A percentile compares a stretch with the other conserved stretches of the same genome.
Evolutionary conservation across 2,113 vertebrate species (phyloP).

Genomic region (Micromys minutus): DNA sequence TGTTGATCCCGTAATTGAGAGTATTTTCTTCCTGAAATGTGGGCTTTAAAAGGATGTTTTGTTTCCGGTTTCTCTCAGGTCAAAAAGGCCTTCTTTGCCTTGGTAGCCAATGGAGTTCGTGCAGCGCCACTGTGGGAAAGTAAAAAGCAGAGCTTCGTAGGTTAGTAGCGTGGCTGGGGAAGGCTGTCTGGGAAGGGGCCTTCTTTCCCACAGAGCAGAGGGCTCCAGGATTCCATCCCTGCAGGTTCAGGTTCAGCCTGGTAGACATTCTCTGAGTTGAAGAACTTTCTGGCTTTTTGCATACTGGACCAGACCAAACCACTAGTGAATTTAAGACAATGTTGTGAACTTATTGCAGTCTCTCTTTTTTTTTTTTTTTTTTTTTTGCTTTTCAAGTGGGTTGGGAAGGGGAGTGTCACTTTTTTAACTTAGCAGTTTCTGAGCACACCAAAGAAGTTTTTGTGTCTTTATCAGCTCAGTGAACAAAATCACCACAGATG

Average conservation of each 20-base stretch:
- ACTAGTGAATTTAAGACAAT: neutral
- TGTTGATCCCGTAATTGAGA: neutral
- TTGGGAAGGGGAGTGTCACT: too few species aligned
- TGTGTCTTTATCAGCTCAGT: neutral
- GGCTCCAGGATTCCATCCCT: neutral
- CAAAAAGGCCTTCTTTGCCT: constrained; percentile 98
- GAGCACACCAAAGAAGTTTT: neutral
- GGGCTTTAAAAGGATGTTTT: neutral
- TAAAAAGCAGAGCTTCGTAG: constrained; percentile 98
- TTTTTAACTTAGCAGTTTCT: neutral
- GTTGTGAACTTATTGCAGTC: neutral
- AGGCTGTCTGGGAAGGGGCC: neutral
- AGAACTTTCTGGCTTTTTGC: neutral
- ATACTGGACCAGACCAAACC: neutral
- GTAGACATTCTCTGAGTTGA: neutral
- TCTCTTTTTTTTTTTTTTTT: too few species aligned
- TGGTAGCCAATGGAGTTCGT: constrained; percentile 97
- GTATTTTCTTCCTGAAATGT: neutral
- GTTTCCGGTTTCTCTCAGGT: constrained; percentile 86
- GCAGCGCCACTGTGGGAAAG: constrained; percentile 98
- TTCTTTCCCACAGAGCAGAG: neutral
- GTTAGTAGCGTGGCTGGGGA: constrained; percentile 84
- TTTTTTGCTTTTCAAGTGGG: neutral
- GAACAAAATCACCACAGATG: fast-evolving
- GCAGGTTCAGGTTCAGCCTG: neutral